Conservation (phyloP, 2,888 invertebrate species). For the Cyclophora punctaria region DNA sequence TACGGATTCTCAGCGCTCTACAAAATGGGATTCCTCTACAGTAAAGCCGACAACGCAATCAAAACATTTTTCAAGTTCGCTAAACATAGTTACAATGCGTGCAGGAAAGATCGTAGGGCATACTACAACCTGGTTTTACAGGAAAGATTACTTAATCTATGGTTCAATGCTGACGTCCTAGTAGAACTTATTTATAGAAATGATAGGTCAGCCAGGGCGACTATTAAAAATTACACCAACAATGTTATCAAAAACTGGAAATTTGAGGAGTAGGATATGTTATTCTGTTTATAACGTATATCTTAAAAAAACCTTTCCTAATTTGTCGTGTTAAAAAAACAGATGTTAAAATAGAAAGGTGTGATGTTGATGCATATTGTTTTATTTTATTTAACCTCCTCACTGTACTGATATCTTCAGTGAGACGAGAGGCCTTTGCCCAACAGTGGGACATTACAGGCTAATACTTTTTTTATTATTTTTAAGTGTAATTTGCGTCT, state of each 20-base stretch:
- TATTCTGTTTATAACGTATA: too few relatives aligned
- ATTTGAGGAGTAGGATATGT: constrained; percentile 15
- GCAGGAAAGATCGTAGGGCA: too few relatives aligned
- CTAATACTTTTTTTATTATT: too few relatives aligned
- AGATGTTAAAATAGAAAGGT: too few relatives aligned
- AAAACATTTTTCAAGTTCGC: constrained; percentile 29
- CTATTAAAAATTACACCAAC: constrained; percentile 10
- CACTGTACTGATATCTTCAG: too few relatives aligned
- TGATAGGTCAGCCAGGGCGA: constrained; percentile 18
- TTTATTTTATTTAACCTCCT: too few relatives aligned
- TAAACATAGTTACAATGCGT: constrained; percentile 5
- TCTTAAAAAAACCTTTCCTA: too few relatives aligned
- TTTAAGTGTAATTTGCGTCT: too few relatives aligned
- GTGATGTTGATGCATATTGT: too few relatives aligned
- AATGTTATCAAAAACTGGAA: constrained; percentile 25
- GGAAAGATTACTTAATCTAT: constrained; percentile 31
- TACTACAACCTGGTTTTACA: constrained; percentile 14
- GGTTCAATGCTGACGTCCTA: constrained; percentile 39
- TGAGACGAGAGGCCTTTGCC: too few relatives aligned
- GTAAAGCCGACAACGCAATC: constrained; percentile 35
- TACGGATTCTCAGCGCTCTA: constrained; percentile 28
- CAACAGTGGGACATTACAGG: too few relatives aligned
- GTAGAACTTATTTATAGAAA: constrained; percentile 30
- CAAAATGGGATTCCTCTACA: constrained; percentile 48
- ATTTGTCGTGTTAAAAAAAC: too few relatives aligned